phyloP scores from a whole-genome alignment of 1,140 invertebrate genomes.

The Elysia chlorotica region DNA sequence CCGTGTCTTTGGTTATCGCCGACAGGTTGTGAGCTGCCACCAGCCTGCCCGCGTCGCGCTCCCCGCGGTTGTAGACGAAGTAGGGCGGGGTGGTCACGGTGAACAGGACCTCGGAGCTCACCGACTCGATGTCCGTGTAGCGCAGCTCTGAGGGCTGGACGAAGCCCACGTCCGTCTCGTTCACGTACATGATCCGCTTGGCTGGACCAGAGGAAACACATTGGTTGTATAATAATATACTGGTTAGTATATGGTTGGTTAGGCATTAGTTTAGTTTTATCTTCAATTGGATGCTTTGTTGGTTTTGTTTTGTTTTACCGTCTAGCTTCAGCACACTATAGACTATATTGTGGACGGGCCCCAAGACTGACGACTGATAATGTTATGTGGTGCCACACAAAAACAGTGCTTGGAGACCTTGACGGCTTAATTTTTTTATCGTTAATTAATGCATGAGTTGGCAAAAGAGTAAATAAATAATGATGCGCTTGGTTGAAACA shows the following conservation, averaged over 20 bases:
- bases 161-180: slow-evolving; percentile 58
- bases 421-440: too few species aligned
- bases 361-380: too few species aligned
- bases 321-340: neutral
- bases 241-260: neutral
- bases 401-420: too few species aligned
- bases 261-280: neutral
- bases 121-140: slow-evolving; percentile 59
- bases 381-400: too few species aligned
- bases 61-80: slow-evolving; percentile 52
- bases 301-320: neutral
- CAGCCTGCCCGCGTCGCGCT: slow-evolving; percentile 58
- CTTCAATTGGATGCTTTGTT: neutral
- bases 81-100: slow-evolving; percentile 58
- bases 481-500: too few species aligned
- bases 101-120: slow-evolving; percentile 50
- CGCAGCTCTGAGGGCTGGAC: slow-evolving; percentile 56
- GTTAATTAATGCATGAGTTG: too few species aligned
- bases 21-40: slow-evolving; percentile 55
- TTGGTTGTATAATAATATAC: neutral
- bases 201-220: slow-evolving; percentile 24
- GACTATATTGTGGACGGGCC: too few species aligned
- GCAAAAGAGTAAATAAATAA: too few species aligned
- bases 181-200: slow-evolving; percentile 54
- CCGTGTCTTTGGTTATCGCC: slow-evolving; percentile 45